These are phyloP conservation scores for Maniola hyperantus DNA, from an alignment of 2,888 invertebrate species.

Conservation along the genomic window DNA sequence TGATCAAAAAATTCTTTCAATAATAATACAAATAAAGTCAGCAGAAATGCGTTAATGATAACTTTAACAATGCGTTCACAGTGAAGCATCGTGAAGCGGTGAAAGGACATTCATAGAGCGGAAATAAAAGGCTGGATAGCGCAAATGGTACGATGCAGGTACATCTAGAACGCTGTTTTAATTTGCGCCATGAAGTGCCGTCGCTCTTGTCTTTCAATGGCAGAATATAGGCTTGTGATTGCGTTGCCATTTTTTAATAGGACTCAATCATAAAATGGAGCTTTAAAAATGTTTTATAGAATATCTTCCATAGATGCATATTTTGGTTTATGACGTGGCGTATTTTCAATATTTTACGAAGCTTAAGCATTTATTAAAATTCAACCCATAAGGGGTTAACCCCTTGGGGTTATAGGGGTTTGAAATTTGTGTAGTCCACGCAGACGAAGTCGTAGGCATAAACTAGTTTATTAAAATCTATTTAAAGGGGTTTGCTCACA, in stretches of 20 bases:
- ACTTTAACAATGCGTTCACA: slow-evolving; percentile 11
- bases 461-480: too few species aligned
- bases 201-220: slow-evolving; percentile 19
- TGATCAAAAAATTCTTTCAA: neutral
- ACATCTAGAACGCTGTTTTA: slow-evolving; percentile 20
- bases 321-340: neutral
- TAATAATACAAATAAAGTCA: neutral
- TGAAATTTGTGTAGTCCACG: too few species aligned
- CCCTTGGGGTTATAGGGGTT: too few species aligned
- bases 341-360: neutral
- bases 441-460: too few species aligned
- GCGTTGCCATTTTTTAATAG: slow-evolving; percentile 16
- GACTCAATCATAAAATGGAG: neutral
- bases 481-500: too few species aligned
- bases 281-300: neutral
- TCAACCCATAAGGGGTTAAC: too few species aligned
- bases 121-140: slow-evolving; percentile 19
- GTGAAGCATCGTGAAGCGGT: slow-evolving; percentile 7
- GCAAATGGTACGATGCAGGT: slow-evolving; percentile 19
- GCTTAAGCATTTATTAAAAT: too few species aligned
- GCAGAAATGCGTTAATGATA: slow-evolving; percentile 15
- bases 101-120: slow-evolving; percentile 13
- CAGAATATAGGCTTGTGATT: slow-evolving; percentile 18
- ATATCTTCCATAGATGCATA: neutral
- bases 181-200: slow-evolving; percentile 23